Base-by-base conservation (phyloP, 2,113 vertebrate genomes). In the Lanius ludovicianus region DNA sequence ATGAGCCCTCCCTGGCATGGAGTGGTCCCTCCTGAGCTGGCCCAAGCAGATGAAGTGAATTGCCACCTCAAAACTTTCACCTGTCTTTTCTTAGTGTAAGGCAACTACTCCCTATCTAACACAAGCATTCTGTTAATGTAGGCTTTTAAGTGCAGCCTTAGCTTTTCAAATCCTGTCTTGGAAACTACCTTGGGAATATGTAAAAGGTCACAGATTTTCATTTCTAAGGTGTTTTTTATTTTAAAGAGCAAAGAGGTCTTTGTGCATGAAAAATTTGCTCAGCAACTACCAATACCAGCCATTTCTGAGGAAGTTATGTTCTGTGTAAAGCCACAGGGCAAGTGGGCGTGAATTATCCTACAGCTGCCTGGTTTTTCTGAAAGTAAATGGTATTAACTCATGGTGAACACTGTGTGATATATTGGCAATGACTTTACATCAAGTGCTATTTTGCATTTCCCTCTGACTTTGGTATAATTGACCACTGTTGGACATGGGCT, bases 101-200 rank as follows among this genome's bases (percentile, higher is more conserved):
- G 63, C 3, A 5, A 21, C 30, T 84, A 18, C 55, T 68, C 14
- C 18, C 25, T 76, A 37, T 59, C 44, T 69, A n/a, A 83, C 46
- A 63, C 30, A 89, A 81, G 24, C 41, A 31, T 53, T 59, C 21
- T 2, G 21, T 62, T 81, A 75, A 68, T n/a, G 30, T 17, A 75
- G 57, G 5, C 22, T 78, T 75, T 84, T 84, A 78, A 42, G 15
- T 17, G 15, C 65, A 84, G 64, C 44, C 62, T 57, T 79, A 33
- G 15, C 19, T 95, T 94, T 93, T 89, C 57, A 79, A 56, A 93
- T 68, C 53, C 62, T 87, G 74, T 82, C 83, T 92, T 86, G 68
- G 42, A 77, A 95, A 71, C 27, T 56, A 60, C 24, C 59, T 84
- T 68, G 56, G 73, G 68, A 90, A 60, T 56, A 55, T 71, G 42